Evolutionary conservation across 1,140 invertebrate species (phyloP).

Genomic region (Temnothorax curvispinosus): DNA sequence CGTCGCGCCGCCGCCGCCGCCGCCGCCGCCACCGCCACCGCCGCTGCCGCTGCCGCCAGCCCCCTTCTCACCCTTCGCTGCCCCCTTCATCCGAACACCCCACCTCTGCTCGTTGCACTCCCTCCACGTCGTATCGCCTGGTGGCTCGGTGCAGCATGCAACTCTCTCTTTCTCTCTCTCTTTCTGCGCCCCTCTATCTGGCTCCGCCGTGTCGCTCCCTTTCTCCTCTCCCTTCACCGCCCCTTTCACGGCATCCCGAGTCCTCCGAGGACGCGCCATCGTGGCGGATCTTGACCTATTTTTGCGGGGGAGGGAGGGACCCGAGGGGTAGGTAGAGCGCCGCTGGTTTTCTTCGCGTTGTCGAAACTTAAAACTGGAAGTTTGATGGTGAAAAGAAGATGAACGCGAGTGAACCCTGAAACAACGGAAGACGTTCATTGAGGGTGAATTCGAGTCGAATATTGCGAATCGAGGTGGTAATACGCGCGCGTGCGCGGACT

Average conservation of each 20-base stretch:
- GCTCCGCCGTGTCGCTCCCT: constrained; percentile 40
- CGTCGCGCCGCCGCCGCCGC: constrained; percentile 79
- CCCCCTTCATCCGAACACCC: constrained; percentile 55
- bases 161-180: constrained; percentile 13
- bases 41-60: constrained; percentile 50
- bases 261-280: constrained; percentile 50
- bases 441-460: not conserved
- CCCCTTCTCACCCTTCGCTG: constrained; percentile 36
- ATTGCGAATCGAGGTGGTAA: not conserved
- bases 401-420: not conserved
- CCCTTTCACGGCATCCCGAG: constrained; percentile 52
- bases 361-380: constrained; percentile 11
- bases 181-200: constrained; percentile 22
- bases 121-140: constrained; percentile 26
- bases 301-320: constrained; percentile 50
- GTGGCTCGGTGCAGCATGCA: constrained; percentile 36
- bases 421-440: not conserved
- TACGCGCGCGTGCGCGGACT: not conserved
- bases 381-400: not conserved
- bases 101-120: constrained; percentile 58
- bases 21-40: constrained; percentile 77
- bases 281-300: constrained; percentile 68
- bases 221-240: constrained; percentile 40
- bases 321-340: constrained; percentile 13
- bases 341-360: not conserved